A percentile compares a stretch with the other conserved stretches of the same genome.
phyloP scores from a whole-genome alignment of 2,888 invertebrate species.

The Lasioglossum pauxillum region DNA sequence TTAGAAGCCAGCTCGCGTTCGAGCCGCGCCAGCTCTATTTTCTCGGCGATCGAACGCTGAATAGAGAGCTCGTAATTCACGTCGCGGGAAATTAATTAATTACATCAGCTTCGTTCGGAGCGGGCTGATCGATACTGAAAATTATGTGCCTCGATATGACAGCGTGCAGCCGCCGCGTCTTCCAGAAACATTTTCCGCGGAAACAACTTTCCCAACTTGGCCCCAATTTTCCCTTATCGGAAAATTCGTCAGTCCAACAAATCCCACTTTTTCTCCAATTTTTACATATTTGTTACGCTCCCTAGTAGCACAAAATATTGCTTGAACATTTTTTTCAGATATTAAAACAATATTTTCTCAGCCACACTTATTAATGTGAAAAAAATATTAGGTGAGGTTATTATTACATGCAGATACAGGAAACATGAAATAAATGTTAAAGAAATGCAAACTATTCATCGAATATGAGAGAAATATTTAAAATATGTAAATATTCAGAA shows the following conservation, averaged over 20 bases:
- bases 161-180: conserved; percentile 14
- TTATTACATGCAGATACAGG: too few relatives aligned
- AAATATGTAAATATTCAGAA: too few relatives aligned
- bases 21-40: conserved; percentile 47
- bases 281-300: neutral
- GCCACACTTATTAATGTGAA: too few relatives aligned
- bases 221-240: neutral
- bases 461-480: too few relatives aligned
- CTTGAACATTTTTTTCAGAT: too few relatives aligned
- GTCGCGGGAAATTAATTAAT: conserved; percentile 68
- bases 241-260: neutral
- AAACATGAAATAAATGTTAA: too few relatives aligned
- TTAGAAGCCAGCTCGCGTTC: conserved; percentile 27
- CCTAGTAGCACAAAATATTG: too few relatives aligned
- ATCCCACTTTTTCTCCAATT: neutral
- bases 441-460: too few relatives aligned
- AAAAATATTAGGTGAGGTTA: too few relatives aligned
- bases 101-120: conserved; percentile 60
- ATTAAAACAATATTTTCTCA: too few relatives aligned
- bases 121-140: conserved; percentile 63
- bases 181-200: neutral
- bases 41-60: conserved; percentile 58
- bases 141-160: conserved; percentile 52
- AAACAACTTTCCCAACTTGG: neutral
- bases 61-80: conserved; percentile 57